Conservation (phyloP, 1,140 invertebrate species). For the Hydropsyche tenuis region DNA sequence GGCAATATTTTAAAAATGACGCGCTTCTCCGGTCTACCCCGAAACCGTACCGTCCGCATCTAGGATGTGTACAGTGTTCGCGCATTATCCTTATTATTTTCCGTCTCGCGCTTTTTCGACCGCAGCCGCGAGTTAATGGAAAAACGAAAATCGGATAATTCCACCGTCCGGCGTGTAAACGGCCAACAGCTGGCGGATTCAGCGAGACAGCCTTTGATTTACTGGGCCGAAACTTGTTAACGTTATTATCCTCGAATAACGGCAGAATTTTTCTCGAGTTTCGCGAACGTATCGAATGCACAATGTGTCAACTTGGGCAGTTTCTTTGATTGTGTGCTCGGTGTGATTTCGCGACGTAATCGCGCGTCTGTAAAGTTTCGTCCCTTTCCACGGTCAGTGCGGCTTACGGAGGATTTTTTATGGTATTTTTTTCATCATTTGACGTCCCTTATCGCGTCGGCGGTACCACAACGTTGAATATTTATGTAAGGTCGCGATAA, state of each 20-base stretch:
- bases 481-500: conserved; percentile 28
- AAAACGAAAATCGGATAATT: conserved; percentile 32
- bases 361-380: no score
- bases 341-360: no score
- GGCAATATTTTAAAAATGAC: conserved; percentile 38
- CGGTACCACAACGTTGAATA: conserved; percentile 8
- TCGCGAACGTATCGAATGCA: no score
- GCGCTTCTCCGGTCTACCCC: conserved; percentile 18
- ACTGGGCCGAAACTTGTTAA: conserved; percentile 22
- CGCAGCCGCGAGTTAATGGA: conserved; percentile 14
- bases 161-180: conserved; percentile 15
- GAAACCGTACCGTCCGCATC: not conserved
- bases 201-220: conserved; percentile 25
- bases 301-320: no score
- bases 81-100: conserved; percentile 31
- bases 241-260: conserved; percentile 25
- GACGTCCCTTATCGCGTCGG: conserved; percentile 15
- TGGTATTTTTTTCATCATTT: not conserved
- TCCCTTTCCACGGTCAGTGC: no score
- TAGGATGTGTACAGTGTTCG: not conserved
- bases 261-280: not conserved
- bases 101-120: not conserved
- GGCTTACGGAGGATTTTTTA: no score
- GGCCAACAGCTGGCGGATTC: conserved; percentile 21
- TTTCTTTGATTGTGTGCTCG: no score